Conservation (phyloP, 2,113 vertebrate species). For the Jacana jacana region DNA sequence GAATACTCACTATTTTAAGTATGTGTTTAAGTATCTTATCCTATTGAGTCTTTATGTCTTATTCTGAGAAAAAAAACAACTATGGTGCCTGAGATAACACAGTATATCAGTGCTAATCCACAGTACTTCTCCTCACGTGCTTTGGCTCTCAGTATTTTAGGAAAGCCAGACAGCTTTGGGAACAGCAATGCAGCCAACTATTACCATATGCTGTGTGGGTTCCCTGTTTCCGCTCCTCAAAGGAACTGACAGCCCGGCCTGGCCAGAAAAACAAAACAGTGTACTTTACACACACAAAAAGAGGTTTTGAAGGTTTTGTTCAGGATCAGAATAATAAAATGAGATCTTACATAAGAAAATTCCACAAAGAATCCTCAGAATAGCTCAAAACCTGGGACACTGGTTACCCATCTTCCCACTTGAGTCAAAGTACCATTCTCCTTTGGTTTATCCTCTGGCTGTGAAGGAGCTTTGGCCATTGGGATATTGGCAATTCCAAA, state of each 20-base stretch:
- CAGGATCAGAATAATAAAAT: not conserved
- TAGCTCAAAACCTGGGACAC: not conserved
- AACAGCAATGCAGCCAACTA: not conserved
- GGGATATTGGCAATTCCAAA: not conserved
- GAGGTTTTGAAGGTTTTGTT: not conserved
- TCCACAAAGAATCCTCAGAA: not conserved
- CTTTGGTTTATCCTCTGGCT: not conserved
- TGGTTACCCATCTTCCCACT: not conserved
- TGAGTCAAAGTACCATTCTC: not conserved
- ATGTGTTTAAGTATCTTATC: not conserved
- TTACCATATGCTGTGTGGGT: conserved; percentile 59
- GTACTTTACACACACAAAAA: not conserved
- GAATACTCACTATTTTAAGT: not conserved
- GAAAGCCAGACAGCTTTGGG: conserved; percentile 13
- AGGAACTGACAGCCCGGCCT: not conserved
- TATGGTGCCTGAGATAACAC: not conserved
- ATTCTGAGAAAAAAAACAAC: not conserved
- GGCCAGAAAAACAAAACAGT: not conserved
- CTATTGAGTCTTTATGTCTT: not conserved
- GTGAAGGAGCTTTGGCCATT: not conserved
- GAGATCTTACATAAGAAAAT: not conserved
- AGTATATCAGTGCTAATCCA: not conserved
- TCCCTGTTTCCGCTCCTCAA: conserved; percentile 27
- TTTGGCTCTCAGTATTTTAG: not conserved
- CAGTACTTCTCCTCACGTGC: not conserved